A percentile compares a stretch with the other conserved stretches of the same genome.
Conservation (phyloP, 37 sponge, comb jelly and placozoan genomes). For the Theonella swinhoei region DNA sequence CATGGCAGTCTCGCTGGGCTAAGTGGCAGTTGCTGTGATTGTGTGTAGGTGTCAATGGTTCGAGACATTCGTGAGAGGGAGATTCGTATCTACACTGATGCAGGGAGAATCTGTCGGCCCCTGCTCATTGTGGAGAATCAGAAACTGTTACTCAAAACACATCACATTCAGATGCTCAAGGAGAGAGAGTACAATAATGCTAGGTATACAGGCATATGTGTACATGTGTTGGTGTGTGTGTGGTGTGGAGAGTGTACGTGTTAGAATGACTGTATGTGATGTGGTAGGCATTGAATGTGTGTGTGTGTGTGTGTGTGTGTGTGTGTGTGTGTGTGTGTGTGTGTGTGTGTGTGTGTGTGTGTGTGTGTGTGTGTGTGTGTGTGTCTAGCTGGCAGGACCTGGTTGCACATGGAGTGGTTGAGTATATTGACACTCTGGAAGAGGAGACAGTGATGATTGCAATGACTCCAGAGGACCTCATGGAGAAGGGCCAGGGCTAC, state of each 20-base stretch:
- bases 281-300: background rate
- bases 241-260: too few species aligned
- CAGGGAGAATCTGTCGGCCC: constrained; percentile 97
- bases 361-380: constrained; percentile 14
- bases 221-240: background rate
- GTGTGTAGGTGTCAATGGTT: constrained; percentile 86
- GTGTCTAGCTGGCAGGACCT: constrained; percentile 94
- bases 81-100: constrained; percentile 99
- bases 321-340: background rate
- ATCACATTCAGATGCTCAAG: constrained; percentile 95
- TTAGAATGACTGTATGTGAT: background rate
- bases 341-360: background rate
- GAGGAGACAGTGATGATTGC: constrained; percentile 99
- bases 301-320: background rate
- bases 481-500: constrained; percentile 73
- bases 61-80: constrained; percentile 96
- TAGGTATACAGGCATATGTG: constrained; percentile 52
- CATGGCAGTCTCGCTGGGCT: background rate
- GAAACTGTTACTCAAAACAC: constrained; percentile 93
- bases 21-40: background rate
- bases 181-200: constrained; percentile 94
- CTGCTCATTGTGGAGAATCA: constrained; percentile 99
- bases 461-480: constrained; percentile 96
- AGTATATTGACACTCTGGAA: constrained; percentile 98
- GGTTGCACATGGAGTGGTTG: constrained; percentile 97